phyloP scores from a whole-genome alignment of 2,888 invertebrate species.

The Taphrorychus bicolor region DNA sequence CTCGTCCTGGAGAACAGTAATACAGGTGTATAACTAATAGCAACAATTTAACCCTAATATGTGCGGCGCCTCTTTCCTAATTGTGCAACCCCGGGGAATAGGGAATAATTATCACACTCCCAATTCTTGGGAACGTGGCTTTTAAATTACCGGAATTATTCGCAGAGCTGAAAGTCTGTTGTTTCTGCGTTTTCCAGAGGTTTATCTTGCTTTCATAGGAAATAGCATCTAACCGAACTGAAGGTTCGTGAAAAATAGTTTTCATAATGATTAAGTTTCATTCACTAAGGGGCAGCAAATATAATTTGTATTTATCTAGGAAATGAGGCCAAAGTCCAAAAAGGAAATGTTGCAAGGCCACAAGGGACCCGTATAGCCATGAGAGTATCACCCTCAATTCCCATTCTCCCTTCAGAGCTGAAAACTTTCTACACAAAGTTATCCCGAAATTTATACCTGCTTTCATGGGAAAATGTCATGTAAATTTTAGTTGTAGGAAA shows the following conservation, averaged over 20 bases:
- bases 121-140: background rate
- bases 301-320: no score
- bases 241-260: no score
- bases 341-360: background rate
- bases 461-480: background rate
- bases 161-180: no score
- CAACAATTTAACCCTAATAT: background rate
- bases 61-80: background rate
- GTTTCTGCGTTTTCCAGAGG: no score
- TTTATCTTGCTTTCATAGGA: no score
- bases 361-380: background rate
- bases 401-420: background rate
- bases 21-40: background rate
- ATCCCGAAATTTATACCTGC: background rate
- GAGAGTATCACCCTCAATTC: background rate
- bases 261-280: no score
- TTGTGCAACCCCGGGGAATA: background rate
- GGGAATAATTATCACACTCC: background rate
- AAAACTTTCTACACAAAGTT: constrained; percentile 5
- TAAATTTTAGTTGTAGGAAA: no score
- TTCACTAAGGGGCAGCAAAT: no score
- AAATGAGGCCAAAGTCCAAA: background rate
- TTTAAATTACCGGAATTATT: background rate
- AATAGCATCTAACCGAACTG: no score
- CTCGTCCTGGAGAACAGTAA: background rate